Conservation (phyloP, 2,888 invertebrate species). For the Cremastinae sp. region DNA sequence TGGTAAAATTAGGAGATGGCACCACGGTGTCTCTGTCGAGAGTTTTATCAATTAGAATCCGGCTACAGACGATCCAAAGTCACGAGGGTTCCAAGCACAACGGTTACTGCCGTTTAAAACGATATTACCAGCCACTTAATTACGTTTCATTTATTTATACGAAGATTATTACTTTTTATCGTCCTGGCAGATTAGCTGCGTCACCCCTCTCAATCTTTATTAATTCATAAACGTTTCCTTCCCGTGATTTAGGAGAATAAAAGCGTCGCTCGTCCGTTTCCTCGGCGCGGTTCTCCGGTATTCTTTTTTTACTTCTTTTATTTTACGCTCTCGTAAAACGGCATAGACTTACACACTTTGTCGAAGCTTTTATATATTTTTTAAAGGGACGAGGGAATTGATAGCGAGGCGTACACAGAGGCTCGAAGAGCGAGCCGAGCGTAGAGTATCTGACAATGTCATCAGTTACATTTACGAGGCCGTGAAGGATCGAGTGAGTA, state of each 20-base stretch:
- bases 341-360: slow-evolving; percentile 43
- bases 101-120: slow-evolving; percentile 3
- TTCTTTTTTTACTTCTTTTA: slow-evolving; percentile 11
- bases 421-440: slow-evolving; percentile 65
- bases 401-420: slow-evolving; percentile 56
- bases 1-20: slow-evolving; percentile 39
- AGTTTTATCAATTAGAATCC: slow-evolving; percentile 24
- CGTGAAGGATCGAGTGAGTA: slow-evolving; percentile 80
- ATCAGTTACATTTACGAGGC: slow-evolving; percentile 80
- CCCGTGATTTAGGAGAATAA: slow-evolving; percentile 25
- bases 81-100: slow-evolving; percentile 4
- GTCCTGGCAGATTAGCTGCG: not conserved
- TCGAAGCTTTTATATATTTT: slow-evolving; percentile 47
- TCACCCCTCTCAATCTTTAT: slow-evolving; percentile 7
- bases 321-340: slow-evolving; percentile 31
- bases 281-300: too few species aligned
- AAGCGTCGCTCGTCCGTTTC: not conserved
- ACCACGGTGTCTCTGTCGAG: slow-evolving; percentile 36
- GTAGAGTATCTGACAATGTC: slow-evolving; percentile 79
- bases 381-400: slow-evolving; percentile 58
- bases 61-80: slow-evolving; percentile 5
- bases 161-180: not conserved
- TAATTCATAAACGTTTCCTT: slow-evolving; percentile 8
- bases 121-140: slow-evolving; percentile 15
- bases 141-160: not conserved